A percentile compares a stretch with the other conserved stretches of the same genome.
phyloP scores from a whole-genome alignment of 2,113 vertebrate genomes.

The Heterotilapia buettikoferi region DNA sequence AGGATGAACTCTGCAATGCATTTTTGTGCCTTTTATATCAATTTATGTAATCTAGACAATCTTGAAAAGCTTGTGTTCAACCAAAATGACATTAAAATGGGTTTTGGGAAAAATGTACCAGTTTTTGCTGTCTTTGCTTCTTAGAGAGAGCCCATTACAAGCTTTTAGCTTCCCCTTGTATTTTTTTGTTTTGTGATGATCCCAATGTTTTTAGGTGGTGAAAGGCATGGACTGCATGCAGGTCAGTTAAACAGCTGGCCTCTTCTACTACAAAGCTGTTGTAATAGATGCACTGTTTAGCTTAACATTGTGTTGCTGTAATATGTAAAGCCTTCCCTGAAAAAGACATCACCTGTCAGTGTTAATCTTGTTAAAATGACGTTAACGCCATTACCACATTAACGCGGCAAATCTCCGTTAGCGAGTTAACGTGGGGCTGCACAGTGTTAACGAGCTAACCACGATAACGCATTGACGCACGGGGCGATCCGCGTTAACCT shows the following conservation, averaged over 20 bases:
- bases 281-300: not conserved
- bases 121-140: not conserved
- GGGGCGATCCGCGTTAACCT: not conserved
- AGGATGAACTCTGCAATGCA: constrained; percentile 84
- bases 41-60: constrained; percentile 96
- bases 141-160: not conserved
- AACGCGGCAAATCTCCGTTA: not conserved
- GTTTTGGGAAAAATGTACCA: constrained; percentile 54
- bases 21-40: constrained; percentile 97
- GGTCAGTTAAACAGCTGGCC: not conserved
- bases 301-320: not conserved
- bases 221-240: not conserved
- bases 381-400: not conserved
- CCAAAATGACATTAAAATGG: constrained; percentile 90
- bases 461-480: not conserved
- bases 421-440: not conserved
- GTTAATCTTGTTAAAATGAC: not conserved
- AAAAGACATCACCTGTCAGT: not conserved
- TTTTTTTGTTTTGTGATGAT: not conserved
- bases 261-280: not conserved
- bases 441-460: not conserved
- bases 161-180: not conserved
- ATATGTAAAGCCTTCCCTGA: not conserved
- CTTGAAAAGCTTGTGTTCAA: constrained; percentile 90
- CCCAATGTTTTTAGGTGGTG: not conserved